A percentile compares a stretch with the other conserved stretches of the same genome.
Conservation (phyloP, 2,797 vertebrate species). For the Sandelia bainsii region DNA sequence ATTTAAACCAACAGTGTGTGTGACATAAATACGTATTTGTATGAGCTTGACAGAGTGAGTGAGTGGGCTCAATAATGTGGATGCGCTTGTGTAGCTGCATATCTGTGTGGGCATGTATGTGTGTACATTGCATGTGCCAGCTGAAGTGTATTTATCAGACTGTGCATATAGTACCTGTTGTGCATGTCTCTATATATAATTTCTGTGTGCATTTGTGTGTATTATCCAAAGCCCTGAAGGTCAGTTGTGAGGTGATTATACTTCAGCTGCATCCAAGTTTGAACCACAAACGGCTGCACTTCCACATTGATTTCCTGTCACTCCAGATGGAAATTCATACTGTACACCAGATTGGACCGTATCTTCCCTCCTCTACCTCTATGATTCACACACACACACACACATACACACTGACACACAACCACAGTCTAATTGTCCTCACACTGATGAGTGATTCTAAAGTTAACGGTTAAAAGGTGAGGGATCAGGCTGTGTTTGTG, state of each 20-base stretch:
- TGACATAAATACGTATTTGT: background rate
- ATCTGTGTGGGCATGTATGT: conserved; percentile 15
- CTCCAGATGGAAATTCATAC: conserved; percentile 75
- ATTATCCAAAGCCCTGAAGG: conserved; percentile 60
- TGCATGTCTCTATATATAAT: conserved; percentile 25
- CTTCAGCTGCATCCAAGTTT: conserved; percentile 65
- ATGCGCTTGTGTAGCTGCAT: conserved; percentile 12
- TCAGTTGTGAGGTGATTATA: conserved; percentile 72
- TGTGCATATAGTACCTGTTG: conserved; percentile 2
- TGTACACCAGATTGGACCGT: conserved; percentile 65
- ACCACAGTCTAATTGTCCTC: conserved; percentile 39
- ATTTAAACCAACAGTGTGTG: conserved; percentile 27
- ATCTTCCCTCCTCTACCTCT: background rate
- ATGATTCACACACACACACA: background rate
- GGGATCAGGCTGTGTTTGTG: conserved; percentile 60
- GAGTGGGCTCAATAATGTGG: conserved; percentile 13
- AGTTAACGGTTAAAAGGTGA: conserved; percentile 61
- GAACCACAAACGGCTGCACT: conserved; percentile 70
- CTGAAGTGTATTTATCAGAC: conserved; percentile 14
- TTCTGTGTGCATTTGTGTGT: conserved; percentile 28
- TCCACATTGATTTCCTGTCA: conserved; percentile 83
- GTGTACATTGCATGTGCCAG: conserved; percentile 32
- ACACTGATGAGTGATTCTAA: conserved; percentile 59
- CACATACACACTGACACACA: conserved; percentile 28
- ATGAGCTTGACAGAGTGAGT: background rate